Conservation (phyloP, 2,797 vertebrate genomes). For the Lagocephalus sceleratus region DNA sequence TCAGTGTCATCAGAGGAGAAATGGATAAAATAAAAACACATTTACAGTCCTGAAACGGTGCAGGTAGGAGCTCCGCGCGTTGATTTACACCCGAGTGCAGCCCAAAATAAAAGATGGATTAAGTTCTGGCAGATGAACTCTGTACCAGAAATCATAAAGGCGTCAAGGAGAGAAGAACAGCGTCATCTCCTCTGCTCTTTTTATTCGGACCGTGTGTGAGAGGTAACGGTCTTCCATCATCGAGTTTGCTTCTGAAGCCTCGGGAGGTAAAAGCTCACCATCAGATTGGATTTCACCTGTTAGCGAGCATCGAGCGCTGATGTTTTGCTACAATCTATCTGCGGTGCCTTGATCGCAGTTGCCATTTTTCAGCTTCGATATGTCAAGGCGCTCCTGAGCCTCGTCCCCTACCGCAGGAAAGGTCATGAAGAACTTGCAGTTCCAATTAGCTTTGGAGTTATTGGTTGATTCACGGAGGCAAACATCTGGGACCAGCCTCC, state of each 20-base stretch:
- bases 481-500: too few relatives aligned
- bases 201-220: background rate
- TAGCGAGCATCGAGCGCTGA: constrained; percentile 6
- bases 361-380: constrained; percentile 1
- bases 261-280: constrained; percentile 9
- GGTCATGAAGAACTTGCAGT: background rate
- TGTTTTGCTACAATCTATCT: background rate
- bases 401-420: background rate
- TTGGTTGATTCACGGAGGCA: too few relatives aligned
- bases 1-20: constrained; percentile 15
- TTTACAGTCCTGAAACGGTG: constrained; percentile 19
- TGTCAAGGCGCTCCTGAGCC: background rate
- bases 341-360: constrained; percentile 12
- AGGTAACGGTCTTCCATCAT: constrained; percentile 26
- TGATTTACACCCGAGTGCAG: constrained; percentile 12
- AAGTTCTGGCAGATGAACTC: constrained; percentile 12
- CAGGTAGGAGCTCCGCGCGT: constrained; percentile 6
- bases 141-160: background rate
- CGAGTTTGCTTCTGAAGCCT: constrained; percentile 11
- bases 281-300: constrained; percentile 9
- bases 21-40: background rate
- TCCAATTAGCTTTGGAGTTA: too few relatives aligned
- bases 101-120: constrained; percentile 34
- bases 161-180: constrained; percentile 4
- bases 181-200: constrained; percentile 19